Evolutionary conservation across 2,113 vertebrate species (phyloP).

Genomic region (Ivindomyrus marchei): DNA sequence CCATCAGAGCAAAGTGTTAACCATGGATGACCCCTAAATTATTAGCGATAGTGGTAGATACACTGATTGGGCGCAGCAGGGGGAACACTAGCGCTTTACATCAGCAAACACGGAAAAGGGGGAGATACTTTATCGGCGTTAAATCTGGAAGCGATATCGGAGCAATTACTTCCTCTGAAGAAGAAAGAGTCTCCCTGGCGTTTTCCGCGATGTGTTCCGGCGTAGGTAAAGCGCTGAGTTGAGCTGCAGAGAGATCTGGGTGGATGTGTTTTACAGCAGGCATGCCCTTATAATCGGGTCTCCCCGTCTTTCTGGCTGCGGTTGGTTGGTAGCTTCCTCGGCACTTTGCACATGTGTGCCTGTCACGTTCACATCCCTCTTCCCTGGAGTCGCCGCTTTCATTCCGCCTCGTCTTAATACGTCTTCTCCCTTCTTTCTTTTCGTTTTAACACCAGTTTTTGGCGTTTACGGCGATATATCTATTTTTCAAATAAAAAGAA

Average conservation of each 20-base stretch:
- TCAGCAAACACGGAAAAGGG: conserved; percentile 27
- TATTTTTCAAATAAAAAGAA: not conserved
- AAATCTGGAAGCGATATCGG: not conserved
- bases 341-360: conserved; percentile 32
- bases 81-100: conserved; percentile 51
- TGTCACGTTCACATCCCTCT: conserved; percentile 18
- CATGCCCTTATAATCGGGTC: conserved; percentile 23
- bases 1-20: conserved; percentile 62
- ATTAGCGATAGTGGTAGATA: conserved; percentile 44
- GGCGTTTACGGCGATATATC: not conserved
- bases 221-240: not conserved
- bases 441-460: not conserved
- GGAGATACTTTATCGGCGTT: conserved; percentile 21
- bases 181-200: not conserved
- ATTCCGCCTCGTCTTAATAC: conserved; percentile 11
- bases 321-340: conserved; percentile 42
- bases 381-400: conserved; percentile 19
- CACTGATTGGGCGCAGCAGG: conserved; percentile 68
- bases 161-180: not conserved
- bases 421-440: not conserved
- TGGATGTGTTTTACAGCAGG: conserved; percentile 3
- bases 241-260: conserved; percentile 1
- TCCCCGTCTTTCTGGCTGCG: conserved; percentile 35
- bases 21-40: conserved; percentile 67
- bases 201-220: not conserved